Evolutionary conservation across 2,888 invertebrate species (phyloP).

Genomic region (Ornithoptera priamus): DNA sequence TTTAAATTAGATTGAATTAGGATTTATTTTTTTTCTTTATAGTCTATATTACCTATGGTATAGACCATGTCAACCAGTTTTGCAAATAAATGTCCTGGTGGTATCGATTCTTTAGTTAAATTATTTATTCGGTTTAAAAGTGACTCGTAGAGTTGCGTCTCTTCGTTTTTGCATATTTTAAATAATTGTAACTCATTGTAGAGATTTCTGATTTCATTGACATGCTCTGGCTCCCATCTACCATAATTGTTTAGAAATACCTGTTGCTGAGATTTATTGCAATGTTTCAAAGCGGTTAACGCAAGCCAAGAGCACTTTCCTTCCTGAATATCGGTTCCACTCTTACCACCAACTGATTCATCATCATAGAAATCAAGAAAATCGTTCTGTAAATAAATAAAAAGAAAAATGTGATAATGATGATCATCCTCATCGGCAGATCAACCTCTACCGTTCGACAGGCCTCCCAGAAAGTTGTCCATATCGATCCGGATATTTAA

Average conservation of each 20-base stretch:
- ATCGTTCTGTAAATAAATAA: conserved; percentile 20
- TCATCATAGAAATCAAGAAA: conserved; percentile 19
- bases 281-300: conserved; percentile 87
- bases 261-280: conserved; percentile 81
- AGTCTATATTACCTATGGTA: conserved; percentile 9
- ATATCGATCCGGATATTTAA: background rate
- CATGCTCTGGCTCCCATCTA: conserved; percentile 75
- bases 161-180: conserved; percentile 4
- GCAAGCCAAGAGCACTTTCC: conserved; percentile 96
- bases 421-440: no score
- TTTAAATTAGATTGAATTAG: background rate
- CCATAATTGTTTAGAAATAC: conserved; percentile 86
- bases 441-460: no score
- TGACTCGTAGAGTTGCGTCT: conserved; percentile 7
- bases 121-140: conserved; percentile 7
- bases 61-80: conserved; percentile 14
- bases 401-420: background rate
- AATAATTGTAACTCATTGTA: conserved; percentile 17
- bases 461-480: background rate
- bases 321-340: conserved; percentile 75
- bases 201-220: conserved; percentile 46
- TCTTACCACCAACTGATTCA: conserved; percentile 39
- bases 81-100: conserved; percentile 7
- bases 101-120: conserved; percentile 10
- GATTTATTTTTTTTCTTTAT: conserved; percentile 1